Evolutionary conservation across 2,888 invertebrate species (phyloP).

Genomic region (Thymelicus lineola): DNA sequence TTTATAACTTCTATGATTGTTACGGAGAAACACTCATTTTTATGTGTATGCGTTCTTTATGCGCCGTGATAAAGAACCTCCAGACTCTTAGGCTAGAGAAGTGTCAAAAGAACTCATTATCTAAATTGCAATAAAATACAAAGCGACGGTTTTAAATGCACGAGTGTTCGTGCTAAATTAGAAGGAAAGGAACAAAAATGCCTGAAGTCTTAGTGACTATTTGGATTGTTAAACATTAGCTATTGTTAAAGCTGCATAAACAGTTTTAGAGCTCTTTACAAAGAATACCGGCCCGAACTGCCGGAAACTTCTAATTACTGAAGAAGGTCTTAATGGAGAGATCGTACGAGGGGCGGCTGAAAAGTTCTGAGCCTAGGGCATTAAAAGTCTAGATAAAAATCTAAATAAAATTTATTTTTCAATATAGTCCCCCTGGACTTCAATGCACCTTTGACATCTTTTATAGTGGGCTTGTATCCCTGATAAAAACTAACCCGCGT

Average conservation of each 20-base stretch:
- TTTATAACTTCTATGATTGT: constrained; percentile 68
- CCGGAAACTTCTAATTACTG: not conserved
- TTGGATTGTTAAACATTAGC: not conserved
- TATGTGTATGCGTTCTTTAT: constrained; percentile 42
- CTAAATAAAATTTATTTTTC: too few relatives aligned
- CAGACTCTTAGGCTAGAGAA: constrained; percentile 2
- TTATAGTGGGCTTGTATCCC: too few relatives aligned
- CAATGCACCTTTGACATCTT: too few relatives aligned
- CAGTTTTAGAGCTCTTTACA: not conserved
- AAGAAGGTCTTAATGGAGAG: not conserved
- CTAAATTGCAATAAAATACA: constrained; percentile 14
- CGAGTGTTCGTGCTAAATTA: not conserved
- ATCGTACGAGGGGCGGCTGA: too few relatives aligned
- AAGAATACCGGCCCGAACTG: too few relatives aligned
- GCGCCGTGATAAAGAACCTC: constrained; percentile 12
- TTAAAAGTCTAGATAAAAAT: too few relatives aligned
- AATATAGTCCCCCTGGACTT: too few relatives aligned
- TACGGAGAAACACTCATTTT: constrained; percentile 50
- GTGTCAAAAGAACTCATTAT: constrained; percentile 7
- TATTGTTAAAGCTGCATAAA: not conserved
- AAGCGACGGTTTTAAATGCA: constrained; percentile 3
- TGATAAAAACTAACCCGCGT: too few relatives aligned
- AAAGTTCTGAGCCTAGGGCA: too few relatives aligned
- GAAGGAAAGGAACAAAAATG: not conserved
- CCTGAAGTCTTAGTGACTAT: not conserved